Evolutionary conservation across 2,797 vertebrate genomes (phyloP), one percentile per base, ranked within the genome.

Genomic region (Scarus forsteni): DNA sequence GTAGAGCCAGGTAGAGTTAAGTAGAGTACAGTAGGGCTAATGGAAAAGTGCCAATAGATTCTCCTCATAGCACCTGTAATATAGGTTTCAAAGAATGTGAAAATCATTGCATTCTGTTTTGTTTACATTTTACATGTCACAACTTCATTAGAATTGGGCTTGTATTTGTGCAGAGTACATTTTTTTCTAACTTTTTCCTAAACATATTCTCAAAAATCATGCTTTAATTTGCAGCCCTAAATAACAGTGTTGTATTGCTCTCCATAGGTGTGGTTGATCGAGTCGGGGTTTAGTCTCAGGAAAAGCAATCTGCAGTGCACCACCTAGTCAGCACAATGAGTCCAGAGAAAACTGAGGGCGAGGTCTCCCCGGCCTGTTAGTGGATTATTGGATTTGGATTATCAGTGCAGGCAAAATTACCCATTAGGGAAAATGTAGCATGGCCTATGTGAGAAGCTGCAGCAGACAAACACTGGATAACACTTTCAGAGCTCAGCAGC

Each of bases 371-470:
- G 0, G 18, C 42, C 61, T 19, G 59, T 73, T 55, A 40, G 73
- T 65, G 73, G 80, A 88, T 86, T 86, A 88, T 50, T 84, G 76
- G 77, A 80, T 86, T 85, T 74, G 64, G 75, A 86, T 87, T 77
- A 86, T 87, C 58, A 57, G 72, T 27, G 71, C 67, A 50, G 51
- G 69, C 68, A 66, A 84, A 84, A 85, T 72, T 27, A 81, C 75
- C 67, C 71, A 80, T 81, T 73, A 78, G 73, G 19, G 50, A 52
- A 81, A 81, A 39, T 59, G 76, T 55, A 45, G 49, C 64, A 15
- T 27, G 60, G 15, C 64, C 38, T 70, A 34, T 45, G 9, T n/a
- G 60, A 60, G 48, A 34, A 46, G 51, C 55, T 14, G 18, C 34
- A 18, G 60, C 56, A 48, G 10, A n/a, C 14, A 44, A 60, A 51